A percentile compares a stretch with the other conserved stretches of the same genome.
phyloP scores from a whole-genome alignment of 53 echinoderm and acorn worm species.

The Patiria pectinifera region DNA sequence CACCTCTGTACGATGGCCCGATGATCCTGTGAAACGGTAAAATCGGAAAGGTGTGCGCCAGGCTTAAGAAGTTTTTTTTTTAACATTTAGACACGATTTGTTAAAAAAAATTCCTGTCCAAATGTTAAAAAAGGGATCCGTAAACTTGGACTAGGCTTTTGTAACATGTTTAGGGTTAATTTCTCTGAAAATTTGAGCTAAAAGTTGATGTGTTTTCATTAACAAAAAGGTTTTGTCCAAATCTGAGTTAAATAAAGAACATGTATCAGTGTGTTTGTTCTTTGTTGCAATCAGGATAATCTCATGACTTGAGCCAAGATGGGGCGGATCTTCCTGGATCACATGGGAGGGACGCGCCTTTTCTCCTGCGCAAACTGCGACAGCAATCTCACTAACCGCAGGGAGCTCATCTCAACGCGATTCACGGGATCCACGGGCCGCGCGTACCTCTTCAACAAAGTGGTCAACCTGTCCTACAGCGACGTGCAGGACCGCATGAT shows the following conservation, averaged over 20 bases:
- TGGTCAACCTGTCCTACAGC: conserved; percentile 92
- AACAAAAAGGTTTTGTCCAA: not conserved
- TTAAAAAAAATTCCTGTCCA: not conserved
- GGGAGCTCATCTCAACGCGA: conserved; percentile 89
- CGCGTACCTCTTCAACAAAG: conserved; percentile 97
- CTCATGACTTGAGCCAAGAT: conserved; percentile 59
- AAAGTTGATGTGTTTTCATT: no score
- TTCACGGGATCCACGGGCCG: conserved; percentile 95
- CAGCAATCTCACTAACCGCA: conserved; percentile 87
- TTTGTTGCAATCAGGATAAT: not conserved
- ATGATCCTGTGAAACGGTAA: no score
- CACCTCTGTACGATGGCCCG: no score
- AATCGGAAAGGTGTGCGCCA: no score
- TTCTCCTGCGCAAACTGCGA: conserved; percentile 97
- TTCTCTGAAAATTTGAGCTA: no score
- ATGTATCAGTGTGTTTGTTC: not conserved
- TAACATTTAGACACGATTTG: no score
- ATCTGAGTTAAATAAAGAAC: not conserved
- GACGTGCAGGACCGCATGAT: conserved; percentile 98
- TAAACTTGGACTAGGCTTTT: no score
- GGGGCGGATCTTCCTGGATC: conserved; percentile 95
- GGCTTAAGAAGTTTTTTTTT: no score
- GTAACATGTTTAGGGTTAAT: no score
- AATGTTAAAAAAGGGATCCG: not conserved
- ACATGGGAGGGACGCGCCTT: conserved; percentile 95